phyloP scores from a whole-genome alignment of 2,888 invertebrate species.

The Lordiphosa andalusiaca region DNA sequence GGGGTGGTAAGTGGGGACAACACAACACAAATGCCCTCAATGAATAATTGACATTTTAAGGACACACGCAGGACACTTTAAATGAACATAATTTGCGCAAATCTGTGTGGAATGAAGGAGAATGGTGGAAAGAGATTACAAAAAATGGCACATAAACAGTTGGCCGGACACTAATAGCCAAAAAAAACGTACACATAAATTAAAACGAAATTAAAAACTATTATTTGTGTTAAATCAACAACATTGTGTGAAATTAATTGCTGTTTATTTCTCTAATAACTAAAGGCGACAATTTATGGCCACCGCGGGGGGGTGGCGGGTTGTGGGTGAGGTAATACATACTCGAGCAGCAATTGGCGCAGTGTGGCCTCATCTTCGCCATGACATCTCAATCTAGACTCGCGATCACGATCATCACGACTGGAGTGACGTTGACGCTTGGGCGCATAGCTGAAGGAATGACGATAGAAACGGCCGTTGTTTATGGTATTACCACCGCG shows the following conservation, averaged over 20 bases:
- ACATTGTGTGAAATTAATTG: slow-evolving; percentile 56
- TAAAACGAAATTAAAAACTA: slow-evolving; percentile 51
- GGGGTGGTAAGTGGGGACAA: slow-evolving; percentile 47
- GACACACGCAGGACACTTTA: slow-evolving; percentile 69
- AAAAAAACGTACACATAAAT: slow-evolving; percentile 39
- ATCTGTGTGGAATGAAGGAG: slow-evolving; percentile 59
- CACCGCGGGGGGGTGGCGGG: neutral
- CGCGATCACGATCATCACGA: slow-evolving; percentile 79
- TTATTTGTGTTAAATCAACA: slow-evolving; percentile 51
- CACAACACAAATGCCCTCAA: slow-evolving; percentile 67
- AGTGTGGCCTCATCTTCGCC: slow-evolving; percentile 94
- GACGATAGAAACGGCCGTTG: slow-evolving; percentile 80
- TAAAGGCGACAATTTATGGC: slow-evolving; percentile 61
- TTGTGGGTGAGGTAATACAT: slow-evolving; percentile 81
- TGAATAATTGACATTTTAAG: slow-evolving; percentile 68
- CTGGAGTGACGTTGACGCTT: slow-evolving; percentile 79
- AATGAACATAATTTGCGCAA: slow-evolving; percentile 71
- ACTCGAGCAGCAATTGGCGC: slow-evolving; percentile 97
- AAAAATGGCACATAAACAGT: slow-evolving; percentile 1
- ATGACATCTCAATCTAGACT: slow-evolving; percentile 80
- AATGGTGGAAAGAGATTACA: slow-evolving; percentile 38
- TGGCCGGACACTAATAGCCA: slow-evolving; percentile 5
- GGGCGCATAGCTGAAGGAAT: slow-evolving; percentile 80
- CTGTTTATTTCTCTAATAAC: slow-evolving; percentile 54
- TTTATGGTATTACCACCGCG: slow-evolving; percentile 76